These are phyloP conservation scores for Hemichromis elongatus DNA, from an alignment of 2,113 vertebrate species.

Conservation along the genomic window DNA sequence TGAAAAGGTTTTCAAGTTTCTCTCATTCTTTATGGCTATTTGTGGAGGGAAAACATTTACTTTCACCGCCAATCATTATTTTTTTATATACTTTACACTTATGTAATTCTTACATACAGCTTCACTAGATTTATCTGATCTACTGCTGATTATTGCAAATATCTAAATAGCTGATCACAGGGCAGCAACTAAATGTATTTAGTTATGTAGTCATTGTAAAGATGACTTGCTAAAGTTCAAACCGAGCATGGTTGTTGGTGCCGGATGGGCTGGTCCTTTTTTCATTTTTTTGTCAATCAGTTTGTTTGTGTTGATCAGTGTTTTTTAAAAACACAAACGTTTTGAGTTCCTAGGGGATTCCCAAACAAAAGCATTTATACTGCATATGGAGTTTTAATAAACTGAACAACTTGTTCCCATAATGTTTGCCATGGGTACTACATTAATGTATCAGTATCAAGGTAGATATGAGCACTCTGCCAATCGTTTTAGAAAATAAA, in stretches of 20 bases:
- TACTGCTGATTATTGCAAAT: not conserved
- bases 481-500: not conserved
- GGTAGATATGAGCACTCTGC: not conserved
- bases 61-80: not conserved
- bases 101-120: not conserved
- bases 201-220: not conserved
- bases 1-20: not conserved
- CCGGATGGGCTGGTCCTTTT: not conserved
- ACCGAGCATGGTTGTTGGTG: not conserved
- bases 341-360: not conserved
- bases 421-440: not conserved
- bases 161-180: not conserved
- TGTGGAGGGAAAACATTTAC: not conserved
- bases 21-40: not conserved
- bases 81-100: not conserved
- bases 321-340: not conserved
- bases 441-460: not conserved
- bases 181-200: not conserved
- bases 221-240: not conserved
- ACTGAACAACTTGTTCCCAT: not conserved
- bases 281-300: not conserved
- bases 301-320: not conserved
- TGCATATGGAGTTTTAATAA: not conserved
- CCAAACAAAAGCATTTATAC: not conserved
- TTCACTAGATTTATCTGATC: not conserved